These are phyloP conservation scores for Sclerodermus sp. DNA, from an alignment of 2,888 invertebrate species.

Conservation along the genomic window DNA sequence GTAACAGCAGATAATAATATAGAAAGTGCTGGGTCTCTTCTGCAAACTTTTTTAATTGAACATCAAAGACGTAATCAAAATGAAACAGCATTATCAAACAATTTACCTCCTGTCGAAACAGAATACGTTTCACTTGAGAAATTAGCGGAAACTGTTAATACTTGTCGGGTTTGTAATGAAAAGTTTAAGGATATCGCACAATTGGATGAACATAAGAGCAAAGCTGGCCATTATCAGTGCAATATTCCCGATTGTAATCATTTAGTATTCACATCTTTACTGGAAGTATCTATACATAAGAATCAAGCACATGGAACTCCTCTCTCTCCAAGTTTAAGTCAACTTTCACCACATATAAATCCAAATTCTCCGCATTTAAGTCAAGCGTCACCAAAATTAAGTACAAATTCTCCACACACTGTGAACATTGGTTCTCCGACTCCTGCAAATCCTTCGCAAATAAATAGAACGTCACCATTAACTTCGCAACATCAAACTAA, in stretches of 20 bases:
- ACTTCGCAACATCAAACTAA: slow-evolving; percentile 45
- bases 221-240: slow-evolving; percentile 64
- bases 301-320: slow-evolving; percentile 47
- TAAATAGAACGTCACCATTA: slow-evolving; percentile 36
- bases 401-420: slow-evolving; percentile 37
- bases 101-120: slow-evolving; percentile 50
- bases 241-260: slow-evolving; percentile 51
- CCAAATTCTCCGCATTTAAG: slow-evolving; percentile 36
- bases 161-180: slow-evolving; percentile 66
- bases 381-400: slow-evolving; percentile 34
- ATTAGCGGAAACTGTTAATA: slow-evolving; percentile 63
- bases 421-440: slow-evolving; percentile 38
- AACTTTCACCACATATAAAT: slow-evolving; percentile 30
- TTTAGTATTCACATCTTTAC: slow-evolving; percentile 42
- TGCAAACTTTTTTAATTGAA: slow-evolving; percentile 51
- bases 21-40: slow-evolving; percentile 41
- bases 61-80: slow-evolving; percentile 44
- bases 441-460: slow-evolving; percentile 28
- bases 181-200: slow-evolving; percentile 63
- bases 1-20: slow-evolving; percentile 30
- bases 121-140: slow-evolving; percentile 70
- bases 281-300: slow-evolving; percentile 48
- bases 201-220: slow-evolving; percentile 62
- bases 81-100: slow-evolving; percentile 37
- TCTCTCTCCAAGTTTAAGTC: slow-evolving; percentile 38